Evolutionary conservation across 2,888 invertebrate species (phyloP), one percentile per base, ranked within the genome.

Genomic region (Ctena decussata): DNA sequence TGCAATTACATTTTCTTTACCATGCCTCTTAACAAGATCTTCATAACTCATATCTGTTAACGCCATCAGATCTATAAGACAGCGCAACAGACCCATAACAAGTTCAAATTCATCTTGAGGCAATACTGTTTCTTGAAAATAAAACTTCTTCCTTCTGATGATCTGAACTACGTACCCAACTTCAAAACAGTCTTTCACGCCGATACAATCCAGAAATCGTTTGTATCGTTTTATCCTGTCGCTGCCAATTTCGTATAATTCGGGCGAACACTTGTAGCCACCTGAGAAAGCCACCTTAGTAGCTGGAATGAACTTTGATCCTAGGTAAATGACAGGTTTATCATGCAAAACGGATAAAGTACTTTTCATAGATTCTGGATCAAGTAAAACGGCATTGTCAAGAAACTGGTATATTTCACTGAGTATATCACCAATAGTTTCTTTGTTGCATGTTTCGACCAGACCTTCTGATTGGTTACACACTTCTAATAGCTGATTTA

Each of bases 191-290:
- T 53, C 53, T n/a, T 53, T 49, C 32, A 93, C 87, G 15, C 92
- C 93, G 21, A 90, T 81, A 12, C 77, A 76, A 27, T 72, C 35
- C 27, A 92, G 85, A 32, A 91, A 74, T 6, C 85, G 71, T 15
- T 73, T 71, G 65, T 75, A 91, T 39, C 79, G 70, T 12, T 84
- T 46, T 69, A 76, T 84, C 78, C 80, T 53, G 21, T 60, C 71
- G 21, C 88, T 89, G 6, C 86, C 91, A 21, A 92, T 32, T 30
- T 85, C 84, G 76, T 78, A 90, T n/a, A 92, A 75, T n/a, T 53
- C 53, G 3, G 53, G 53, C 5, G 21, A 5, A n/a, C 53, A 53
- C 8, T 53, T 53, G 21, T 53, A 53, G 5, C 53, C 53, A 5
- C 8, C n/a, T 15, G 53, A n/a, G 21, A 53, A 53, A 18, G 53